These are phyloP conservation scores for Actinia tenebrosa DNA, from an alignment of 64 coral and sea anemone species.

Conservation along the genomic window DNA sequence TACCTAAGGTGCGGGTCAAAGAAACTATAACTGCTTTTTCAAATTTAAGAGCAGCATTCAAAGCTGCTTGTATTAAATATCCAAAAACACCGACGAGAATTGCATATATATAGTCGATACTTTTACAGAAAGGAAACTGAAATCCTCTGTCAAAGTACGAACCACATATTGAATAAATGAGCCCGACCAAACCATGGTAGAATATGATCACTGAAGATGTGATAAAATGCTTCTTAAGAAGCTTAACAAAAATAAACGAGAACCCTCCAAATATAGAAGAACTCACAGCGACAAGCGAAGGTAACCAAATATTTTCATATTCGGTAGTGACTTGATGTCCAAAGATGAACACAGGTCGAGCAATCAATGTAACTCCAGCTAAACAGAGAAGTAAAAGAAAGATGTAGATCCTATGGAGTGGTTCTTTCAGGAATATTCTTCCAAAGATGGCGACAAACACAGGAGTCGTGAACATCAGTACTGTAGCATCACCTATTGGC, in stretches of 20 bases:
- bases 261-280: not conserved
- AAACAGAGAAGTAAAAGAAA: conserved; percentile 29
- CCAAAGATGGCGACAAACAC: conserved; percentile 40
- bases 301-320: conserved; percentile 25
- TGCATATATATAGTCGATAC: conserved; percentile 28
- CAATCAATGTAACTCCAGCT: conserved; percentile 44
- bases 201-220: conserved; percentile 35
- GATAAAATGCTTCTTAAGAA: not conserved
- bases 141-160: conserved; percentile 27
- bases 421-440: conserved; percentile 50
- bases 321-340: not conserved
- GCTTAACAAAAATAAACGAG: not conserved
- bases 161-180: conserved; percentile 5
- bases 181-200: conserved; percentile 32
- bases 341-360: conserved; percentile 46
- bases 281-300: conserved; percentile 27
- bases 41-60: conserved; percentile 12
- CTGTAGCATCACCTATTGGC: conserved; percentile 50
- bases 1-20: conserved; percentile 32
- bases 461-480: conserved; percentile 53
- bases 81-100: conserved; percentile 5
- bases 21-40: conserved; percentile 49
- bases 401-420: conserved; percentile 30
- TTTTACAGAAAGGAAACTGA: conserved; percentile 47
- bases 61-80: conserved; percentile 16